Base-by-base conservation (phyloP, 2,888 invertebrate genomes). In the Pterostichus niger region DNA sequence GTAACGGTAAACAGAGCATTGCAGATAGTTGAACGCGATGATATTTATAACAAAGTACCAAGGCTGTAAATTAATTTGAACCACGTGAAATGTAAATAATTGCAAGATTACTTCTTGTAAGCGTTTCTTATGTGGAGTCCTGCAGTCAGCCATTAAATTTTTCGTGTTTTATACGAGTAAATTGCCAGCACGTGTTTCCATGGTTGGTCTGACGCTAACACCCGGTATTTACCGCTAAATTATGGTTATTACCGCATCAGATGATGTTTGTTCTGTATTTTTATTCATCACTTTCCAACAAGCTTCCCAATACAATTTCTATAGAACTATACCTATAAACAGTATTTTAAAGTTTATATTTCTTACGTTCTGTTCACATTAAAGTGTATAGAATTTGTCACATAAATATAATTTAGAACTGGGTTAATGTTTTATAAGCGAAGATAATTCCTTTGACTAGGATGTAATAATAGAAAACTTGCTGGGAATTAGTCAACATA, bases 171-270 rank as follows among this genome's bases (percentile, higher is more conserved):
- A 76, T 76, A 24, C 9, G 40, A 52, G 78, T 78, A 78, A 78
- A 78, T 78, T 59, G 78, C 78, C 13, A 61, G 78, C 78, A 78
- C 78, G 78, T 78, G 78, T 78, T 44, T 56, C 59, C 78, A 59
- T 15, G 78, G 61, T 61, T 76, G 52, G 78, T 11, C 59, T 52
- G 31, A 49, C 75, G 59, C 33, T 40, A 56, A 17, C 10, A 44
- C 59, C 59, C 35, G 77, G 56, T 59, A 44, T 56, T 78, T 56
- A 44, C 61, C 40, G 78, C 44, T 78, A 78, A 78, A 78, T 78
- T 78, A 78, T 78, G 78, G 61, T 78, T 44, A 78, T 78, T 78
- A 78, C 59, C 61, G 35, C 44, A 44, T 59, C 40, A 3, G 35
- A 35, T 56, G 44, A 78, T 78, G 59, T 78, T 78, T 78, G 61